Conservation (phyloP, 2,797 vertebrate species). For the Denticeps clupeoides region DNA sequence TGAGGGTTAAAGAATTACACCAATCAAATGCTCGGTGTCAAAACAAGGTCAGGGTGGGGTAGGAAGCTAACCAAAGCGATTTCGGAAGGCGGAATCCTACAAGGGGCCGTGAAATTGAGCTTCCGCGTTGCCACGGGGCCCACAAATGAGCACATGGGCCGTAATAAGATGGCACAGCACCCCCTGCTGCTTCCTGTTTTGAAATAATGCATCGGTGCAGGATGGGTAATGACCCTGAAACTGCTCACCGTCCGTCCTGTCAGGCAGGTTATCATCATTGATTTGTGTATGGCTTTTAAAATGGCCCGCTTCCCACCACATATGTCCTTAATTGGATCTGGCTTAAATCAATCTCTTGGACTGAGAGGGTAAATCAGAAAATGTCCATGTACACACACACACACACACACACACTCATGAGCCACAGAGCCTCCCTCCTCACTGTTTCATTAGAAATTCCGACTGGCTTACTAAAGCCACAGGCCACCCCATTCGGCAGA, state of each 20-base stretch:
- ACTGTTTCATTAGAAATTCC: constrained; percentile 94
- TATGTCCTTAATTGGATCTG: constrained; percentile 88
- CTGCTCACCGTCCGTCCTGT: constrained; percentile 84
- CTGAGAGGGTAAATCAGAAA: constrained; percentile 58
- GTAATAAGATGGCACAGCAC: constrained; percentile 45
- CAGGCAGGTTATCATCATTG: constrained; percentile 86
- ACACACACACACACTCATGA: not conserved
- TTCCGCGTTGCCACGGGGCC: constrained; percentile 10
- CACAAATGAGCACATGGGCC: constrained; percentile 61
- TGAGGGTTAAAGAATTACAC: constrained; percentile 6
- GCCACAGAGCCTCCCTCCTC: constrained; percentile 35
- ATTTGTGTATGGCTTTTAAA: constrained; percentile 85
- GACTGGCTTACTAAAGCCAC: constrained; percentile 97
- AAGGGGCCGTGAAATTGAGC: constrained; percentile 13
- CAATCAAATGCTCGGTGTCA: constrained; percentile 2
- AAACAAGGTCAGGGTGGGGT: constrained; percentile 11
- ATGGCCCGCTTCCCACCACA: constrained; percentile 72
- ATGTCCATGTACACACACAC: not conserved
- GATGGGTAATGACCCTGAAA: constrained; percentile 85
- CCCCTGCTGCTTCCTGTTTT: constrained; percentile 62
- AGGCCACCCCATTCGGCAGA: constrained; percentile 78
- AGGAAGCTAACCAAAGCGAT: constrained; percentile 13
- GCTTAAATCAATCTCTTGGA: constrained; percentile 92
- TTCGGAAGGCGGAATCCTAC: constrained; percentile 7
- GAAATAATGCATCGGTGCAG: constrained; percentile 71